Conservation (phyloP, 2,113 vertebrate species). For the Willisornis vidua region DNA sequence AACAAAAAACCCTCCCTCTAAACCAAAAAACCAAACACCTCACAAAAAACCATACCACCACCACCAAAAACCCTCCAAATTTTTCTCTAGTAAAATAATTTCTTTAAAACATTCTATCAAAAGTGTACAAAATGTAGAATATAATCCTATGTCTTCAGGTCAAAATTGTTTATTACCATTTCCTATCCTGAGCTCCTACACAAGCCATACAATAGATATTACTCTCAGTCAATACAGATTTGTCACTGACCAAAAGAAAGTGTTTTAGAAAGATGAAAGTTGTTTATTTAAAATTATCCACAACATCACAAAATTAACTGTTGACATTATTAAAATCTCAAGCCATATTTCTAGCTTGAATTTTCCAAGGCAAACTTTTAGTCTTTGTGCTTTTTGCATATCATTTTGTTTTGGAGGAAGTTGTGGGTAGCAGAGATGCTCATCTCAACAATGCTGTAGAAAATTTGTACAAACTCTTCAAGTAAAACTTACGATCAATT, state of each 20-base stretch:
- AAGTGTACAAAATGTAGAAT: background rate
- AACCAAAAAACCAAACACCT: background rate
- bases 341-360: background rate
- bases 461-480: background rate
- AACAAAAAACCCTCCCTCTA: background rate
- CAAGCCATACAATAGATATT: background rate
- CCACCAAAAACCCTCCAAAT: background rate
- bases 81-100: background rate
- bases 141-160: background rate
- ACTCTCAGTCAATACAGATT: background rate
- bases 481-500: background rate
- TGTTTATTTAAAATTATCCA: background rate
- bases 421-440: background rate
- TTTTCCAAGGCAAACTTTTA: background rate
- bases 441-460: background rate
- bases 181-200: background rate
- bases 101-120: background rate
- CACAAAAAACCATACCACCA: accelerated
- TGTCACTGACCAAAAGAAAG: background rate
- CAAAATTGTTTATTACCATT: background rate
- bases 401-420: background rate
- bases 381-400: background rate
- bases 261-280: background rate
- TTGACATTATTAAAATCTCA: background rate
- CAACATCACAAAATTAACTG: background rate